Conservation (phyloP, 2,113 vertebrate genomes). For the Rhinoptilus africanus region DNA sequence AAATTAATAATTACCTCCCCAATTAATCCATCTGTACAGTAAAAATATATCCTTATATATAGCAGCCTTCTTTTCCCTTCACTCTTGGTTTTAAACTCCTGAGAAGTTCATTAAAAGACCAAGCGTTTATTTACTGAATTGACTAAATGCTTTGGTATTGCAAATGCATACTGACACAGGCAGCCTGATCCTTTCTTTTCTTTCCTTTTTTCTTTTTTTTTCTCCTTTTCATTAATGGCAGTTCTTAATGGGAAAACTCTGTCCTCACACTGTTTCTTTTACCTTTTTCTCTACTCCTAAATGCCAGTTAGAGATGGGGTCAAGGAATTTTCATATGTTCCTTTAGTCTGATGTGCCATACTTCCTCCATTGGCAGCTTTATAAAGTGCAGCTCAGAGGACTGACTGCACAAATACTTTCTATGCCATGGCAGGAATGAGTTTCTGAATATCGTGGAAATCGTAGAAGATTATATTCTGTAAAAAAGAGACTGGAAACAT, state of each 20-base stretch:
- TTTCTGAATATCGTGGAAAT: background rate
- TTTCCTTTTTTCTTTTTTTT: background rate
- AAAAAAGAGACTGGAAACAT: background rate
- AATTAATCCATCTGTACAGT: background rate
- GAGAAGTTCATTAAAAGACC: background rate
- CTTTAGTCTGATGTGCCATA: background rate
- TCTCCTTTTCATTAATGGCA: background rate
- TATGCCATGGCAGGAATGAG: background rate
- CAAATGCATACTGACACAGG: background rate
- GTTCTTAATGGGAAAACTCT: background rate
- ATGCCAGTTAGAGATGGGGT: background rate
- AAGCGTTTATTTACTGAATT: background rate
- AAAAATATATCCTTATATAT: background rate
- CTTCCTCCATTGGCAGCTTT: background rate
- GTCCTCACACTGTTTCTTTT: background rate
- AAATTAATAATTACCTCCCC: background rate
- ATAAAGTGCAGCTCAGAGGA: background rate
- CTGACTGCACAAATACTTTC: background rate
- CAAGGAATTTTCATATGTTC: background rate
- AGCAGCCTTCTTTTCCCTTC: background rate
- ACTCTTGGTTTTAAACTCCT: background rate
- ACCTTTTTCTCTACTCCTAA: background rate
- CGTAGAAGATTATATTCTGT: background rate
- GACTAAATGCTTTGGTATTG: background rate
- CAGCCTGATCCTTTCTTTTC: rapidly evolving